These are phyloP conservation scores for Crotalus horridus DNA, from an alignment of 2,113 vertebrate genomes.

Conservation along the genomic window DNA sequence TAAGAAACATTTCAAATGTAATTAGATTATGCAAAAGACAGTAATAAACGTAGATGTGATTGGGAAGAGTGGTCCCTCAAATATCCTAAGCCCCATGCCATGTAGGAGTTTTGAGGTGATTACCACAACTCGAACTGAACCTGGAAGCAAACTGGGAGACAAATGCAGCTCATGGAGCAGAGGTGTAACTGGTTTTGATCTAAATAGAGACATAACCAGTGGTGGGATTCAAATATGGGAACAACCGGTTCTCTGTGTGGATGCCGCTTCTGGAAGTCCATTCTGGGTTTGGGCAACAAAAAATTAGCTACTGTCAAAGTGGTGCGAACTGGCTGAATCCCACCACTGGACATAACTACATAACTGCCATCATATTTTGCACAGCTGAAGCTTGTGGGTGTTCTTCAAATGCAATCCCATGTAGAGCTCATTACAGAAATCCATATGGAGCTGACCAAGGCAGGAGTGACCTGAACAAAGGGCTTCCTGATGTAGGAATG, in stretches of 20 bases:
- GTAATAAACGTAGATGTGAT: not conserved
- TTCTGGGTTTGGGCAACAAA: no score
- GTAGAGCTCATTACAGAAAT: not conserved
- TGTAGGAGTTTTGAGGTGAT: not conserved
- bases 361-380: not conserved
- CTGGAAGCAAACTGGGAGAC: not conserved
- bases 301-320: no score
- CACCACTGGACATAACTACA: no score
- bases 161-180: not conserved
- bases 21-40: not conserved
- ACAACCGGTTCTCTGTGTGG: no score
- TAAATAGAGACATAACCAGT: not conserved
- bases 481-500: not conserved
- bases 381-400: not conserved
- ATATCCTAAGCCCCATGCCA: not conserved
- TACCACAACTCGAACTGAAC: not conserved
- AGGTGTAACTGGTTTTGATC: not conserved
- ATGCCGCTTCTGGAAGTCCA: no score
- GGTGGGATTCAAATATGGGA: no score
- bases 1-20: not conserved
- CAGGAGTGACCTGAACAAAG: not conserved
- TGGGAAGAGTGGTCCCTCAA: not conserved
- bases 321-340: no score
- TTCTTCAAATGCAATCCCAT: not conserved
- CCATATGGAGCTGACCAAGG: not conserved